Base-by-base conservation (phyloP, 2,113 vertebrate species). In the Taurulus bubalis region DNA sequence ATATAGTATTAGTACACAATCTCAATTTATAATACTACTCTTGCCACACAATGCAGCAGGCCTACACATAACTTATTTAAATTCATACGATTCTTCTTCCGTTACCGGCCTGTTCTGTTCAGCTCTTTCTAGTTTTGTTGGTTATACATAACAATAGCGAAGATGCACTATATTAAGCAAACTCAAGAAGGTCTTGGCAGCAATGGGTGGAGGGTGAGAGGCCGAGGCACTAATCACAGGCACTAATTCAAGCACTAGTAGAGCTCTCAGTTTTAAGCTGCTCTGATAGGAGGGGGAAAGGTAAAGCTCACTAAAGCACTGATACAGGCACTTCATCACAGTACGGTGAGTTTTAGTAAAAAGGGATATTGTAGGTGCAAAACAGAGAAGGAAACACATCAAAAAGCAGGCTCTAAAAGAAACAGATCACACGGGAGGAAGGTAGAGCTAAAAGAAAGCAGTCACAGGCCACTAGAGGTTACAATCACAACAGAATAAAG, bases 271-370 rank as follows among this genome's bases (percentile, higher is more conserved):
- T 89, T 93, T 90, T 84, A 89, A 87, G 87, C 84, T 93, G 93
- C 92, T 93, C 92, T 92, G 83, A 90, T 89, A 90, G 89, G 93
- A 91, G 80, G 88, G 91, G 91, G 89, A 94, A 95, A 95, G 93
- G 94, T 95, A 94, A 95, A 94, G 94, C 92, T 95, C 88, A 95
- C 95, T 94, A 79, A 93, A 88, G 87, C 92, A 92, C 85, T 79
- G 66, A 84, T 79, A 92, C 90, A 91, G 86, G 84, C 91, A 92
- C 84, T 80, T 90, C 15, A 85, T 89, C 80, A 85, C 80, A 89
- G 60, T 66, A 47, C 45, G 38, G 77, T 45, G 73, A 80, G 85
- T 81, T 86, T 84, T 65, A 66, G 56, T 55, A 71, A 75, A 45
- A 75, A 84, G 81, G 66, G 83, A 72, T 20, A 77, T 15, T 56